phyloP scores from a whole-genome alignment of 2,888 invertebrate species.

The Alloplasta piceator region DNA sequence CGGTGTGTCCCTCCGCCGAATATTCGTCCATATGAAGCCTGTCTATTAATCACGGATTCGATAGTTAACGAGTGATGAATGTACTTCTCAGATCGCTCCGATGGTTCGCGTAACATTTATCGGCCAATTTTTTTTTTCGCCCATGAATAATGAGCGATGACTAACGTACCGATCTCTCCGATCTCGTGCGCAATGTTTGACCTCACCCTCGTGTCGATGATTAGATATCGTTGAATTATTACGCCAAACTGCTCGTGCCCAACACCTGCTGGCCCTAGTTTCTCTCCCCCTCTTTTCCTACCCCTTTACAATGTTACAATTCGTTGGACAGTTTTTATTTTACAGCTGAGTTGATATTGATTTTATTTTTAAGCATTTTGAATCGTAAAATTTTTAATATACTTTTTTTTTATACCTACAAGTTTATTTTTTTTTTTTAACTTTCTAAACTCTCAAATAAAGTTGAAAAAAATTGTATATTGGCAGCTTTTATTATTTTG shows the following conservation, averaged over 20 bases:
- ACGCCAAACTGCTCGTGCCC: slow-evolving; percentile 34
- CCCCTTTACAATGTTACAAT: slow-evolving; percentile 5
- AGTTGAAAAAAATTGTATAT: too few relatives aligned
- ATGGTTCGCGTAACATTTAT: slow-evolving; percentile 50
- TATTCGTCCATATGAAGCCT: too few relatives aligned
- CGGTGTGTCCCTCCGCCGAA: too few relatives aligned
- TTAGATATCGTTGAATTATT: slow-evolving; percentile 45
- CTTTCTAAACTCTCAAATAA: too few relatives aligned
- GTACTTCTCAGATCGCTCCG: slow-evolving; percentile 56
- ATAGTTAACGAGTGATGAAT: slow-evolving; percentile 53
- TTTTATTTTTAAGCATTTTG: too few relatives aligned
- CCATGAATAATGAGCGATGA: not conserved
- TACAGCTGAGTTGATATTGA: too few relatives aligned
- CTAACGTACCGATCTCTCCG: slow-evolving; percentile 60
- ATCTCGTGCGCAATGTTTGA: slow-evolving; percentile 62
- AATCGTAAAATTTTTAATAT: too few relatives aligned
- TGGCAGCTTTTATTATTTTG: too few relatives aligned
- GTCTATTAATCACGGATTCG: slow-evolving; percentile 50
- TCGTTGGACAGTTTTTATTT: too few relatives aligned
- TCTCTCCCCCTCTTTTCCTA: slow-evolving; percentile 25
- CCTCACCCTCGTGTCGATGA: slow-evolving; percentile 57
- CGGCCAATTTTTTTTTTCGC: slow-evolving; percentile 54
- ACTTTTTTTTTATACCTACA: too few relatives aligned
- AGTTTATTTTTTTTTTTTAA: too few relatives aligned
- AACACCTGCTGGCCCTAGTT: slow-evolving; percentile 43